Evolutionary conservation across 2,113 vertebrate species (phyloP).

Genomic region (Brachyhypopomus gauderio): DNA sequence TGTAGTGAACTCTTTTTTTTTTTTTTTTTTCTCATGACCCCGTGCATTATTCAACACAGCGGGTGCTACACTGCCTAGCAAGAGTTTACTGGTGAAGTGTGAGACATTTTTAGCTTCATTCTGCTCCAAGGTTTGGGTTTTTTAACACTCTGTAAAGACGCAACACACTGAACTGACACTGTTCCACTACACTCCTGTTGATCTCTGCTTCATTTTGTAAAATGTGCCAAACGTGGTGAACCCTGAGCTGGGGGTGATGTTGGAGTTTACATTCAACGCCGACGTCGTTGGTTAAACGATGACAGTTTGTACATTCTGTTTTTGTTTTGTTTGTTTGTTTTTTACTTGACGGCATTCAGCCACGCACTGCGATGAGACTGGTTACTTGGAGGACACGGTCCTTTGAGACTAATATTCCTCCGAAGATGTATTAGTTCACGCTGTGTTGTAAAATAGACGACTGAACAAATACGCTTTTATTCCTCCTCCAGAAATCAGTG

Average conservation of each 20-base stretch:
- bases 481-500: conserved; percentile 69
- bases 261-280: conserved; percentile 61
- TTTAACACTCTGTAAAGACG: conserved; percentile 17
- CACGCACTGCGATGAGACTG: conserved; percentile 58
- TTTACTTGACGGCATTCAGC: conserved; percentile 69
- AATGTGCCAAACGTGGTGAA: conserved; percentile 74
- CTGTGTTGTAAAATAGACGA: conserved; percentile 78
- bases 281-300: conserved; percentile 64
- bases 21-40: conserved; percentile 70
- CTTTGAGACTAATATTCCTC: conserved; percentile 64
- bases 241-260: conserved; percentile 55
- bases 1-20: conserved; percentile 85
- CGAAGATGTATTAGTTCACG: conserved; percentile 74
- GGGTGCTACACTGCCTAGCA: conserved; percentile 91
- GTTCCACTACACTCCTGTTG: conserved; percentile 69
- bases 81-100: conserved; percentile 76
- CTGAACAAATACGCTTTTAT: conserved; percentile 61
- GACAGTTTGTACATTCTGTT: conserved; percentile 76
- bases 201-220: conserved; percentile 68
- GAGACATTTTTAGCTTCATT: conserved; percentile 65
- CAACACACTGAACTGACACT: conserved; percentile 75
- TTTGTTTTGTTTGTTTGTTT: conserved; percentile 66
- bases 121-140: conserved; percentile 49
- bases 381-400: conserved; percentile 52
- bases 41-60: conserved; percentile 81